These are phyloP conservation scores for Loriculus beryllinus DNA, from an alignment of 2,797 vertebrate genomes.

Conservation along the genomic window DNA sequence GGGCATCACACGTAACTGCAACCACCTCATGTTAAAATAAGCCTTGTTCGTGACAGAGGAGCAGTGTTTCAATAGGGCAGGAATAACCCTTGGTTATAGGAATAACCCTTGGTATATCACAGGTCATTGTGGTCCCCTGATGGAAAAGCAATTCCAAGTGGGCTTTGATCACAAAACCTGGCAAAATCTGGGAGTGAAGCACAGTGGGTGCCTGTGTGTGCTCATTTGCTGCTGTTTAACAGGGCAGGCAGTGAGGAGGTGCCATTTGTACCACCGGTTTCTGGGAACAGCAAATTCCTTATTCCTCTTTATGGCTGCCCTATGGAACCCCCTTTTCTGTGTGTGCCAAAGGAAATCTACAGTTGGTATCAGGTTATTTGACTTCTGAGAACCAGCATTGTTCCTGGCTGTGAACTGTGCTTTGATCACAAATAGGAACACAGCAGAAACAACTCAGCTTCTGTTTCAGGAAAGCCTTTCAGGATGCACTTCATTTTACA, in stretches of 20 bases:
- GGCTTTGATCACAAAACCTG: background rate
- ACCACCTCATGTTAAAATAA: background rate
- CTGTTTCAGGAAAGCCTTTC: background rate
- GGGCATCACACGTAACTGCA: rapidly evolving
- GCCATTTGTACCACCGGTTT: background rate
- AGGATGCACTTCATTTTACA: background rate
- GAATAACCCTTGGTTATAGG: background rate
- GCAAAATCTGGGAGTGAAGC: rapidly evolving
- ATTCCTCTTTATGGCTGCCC: background rate
- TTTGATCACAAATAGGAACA: background rate
- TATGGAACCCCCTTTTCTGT: background rate
- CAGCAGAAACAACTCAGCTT: background rate
- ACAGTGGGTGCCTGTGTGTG: rapidly evolving
- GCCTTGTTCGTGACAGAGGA: background rate
- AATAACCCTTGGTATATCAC: background rate
- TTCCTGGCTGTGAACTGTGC: background rate
- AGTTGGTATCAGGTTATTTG: background rate
- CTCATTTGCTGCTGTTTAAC: background rate
- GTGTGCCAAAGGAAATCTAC: background rate
- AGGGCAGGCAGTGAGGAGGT: background rate
- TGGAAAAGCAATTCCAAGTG: background rate
- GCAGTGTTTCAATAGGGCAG: background rate
- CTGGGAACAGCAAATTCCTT: background rate
- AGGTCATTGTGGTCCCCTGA: rapidly evolving
- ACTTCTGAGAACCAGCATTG: background rate